Base-by-base conservation (phyloP, 1,140 invertebrate genomes). In the Nasonia longicornis region DNA sequence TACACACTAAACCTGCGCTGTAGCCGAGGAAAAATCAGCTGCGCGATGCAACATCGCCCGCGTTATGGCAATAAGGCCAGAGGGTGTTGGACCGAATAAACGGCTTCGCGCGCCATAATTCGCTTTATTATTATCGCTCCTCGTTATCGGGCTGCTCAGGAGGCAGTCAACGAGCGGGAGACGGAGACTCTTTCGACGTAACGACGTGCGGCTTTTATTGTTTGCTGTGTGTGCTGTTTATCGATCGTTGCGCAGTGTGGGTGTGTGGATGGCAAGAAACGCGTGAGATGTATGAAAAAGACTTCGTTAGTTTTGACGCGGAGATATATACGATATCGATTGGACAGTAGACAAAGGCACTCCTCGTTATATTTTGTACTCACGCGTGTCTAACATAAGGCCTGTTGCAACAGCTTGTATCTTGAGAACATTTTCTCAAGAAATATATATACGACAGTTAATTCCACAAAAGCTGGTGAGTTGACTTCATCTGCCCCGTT, bases 51-150 rank as follows among this genome's bases (percentile, higher is more conserved):
- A 67, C 14, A 20, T 20, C 20, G 16, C 8, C 38, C 52, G 20
- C 52, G 52, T 58, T 58, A n/a, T 58, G 52, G 52, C 52, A 58
- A n/a, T n/a, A n/a, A 58, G 52, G 20, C 52, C 52, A 58, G 2
- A 58, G 20, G 14, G 26, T 45, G 48, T 73, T 26, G 8, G 48
- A 73, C 22, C 31, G 64, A 69, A 35, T 67, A 48, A 63, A 72
- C 42, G 42, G 31, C 31, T 35, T 3, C 31, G 31, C 2, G 29
- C 29, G 3, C 10, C 48, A 52, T 69, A 48, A 77, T 77, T 66
- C 69, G 66, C 75, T 81, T 81, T 77, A 81, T 81, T 81, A 77
- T 72, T 81, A 81, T 81, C 20, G 80, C 11, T 35, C 48, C 67
- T 77, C 80, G 75, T 82, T 82, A 82, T 74, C 63, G 29, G n/a